These are phyloP conservation scores for Anoplophora glabripennis DNA, from an alignment of 1,140 invertebrate genomes.

Conservation along the genomic window DNA sequence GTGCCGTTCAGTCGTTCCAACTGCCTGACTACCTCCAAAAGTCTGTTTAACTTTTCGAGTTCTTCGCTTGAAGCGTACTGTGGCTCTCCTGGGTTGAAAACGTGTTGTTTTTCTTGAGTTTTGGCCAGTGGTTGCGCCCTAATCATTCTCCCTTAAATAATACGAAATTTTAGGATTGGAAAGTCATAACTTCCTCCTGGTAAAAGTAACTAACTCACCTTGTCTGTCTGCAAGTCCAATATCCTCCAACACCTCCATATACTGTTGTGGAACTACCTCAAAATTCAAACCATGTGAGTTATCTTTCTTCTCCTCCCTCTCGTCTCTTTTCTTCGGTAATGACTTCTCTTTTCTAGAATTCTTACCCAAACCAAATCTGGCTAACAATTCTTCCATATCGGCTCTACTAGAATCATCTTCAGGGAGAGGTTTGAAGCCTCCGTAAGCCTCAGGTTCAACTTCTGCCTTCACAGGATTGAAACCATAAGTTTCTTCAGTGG, in stretches of 20 bases:
- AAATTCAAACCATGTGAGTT: conserved; percentile 39
- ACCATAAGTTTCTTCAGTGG: conserved; percentile 4
- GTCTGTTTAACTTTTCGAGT: conserved; percentile 49
- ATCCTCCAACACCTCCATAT: conserved; percentile 54
- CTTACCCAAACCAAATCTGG: conserved; percentile 55
- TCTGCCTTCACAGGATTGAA: conserved; percentile 34
- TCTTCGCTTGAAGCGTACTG: conserved; percentile 46
- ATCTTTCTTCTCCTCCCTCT: conserved; percentile 9
- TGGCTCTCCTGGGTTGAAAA: conserved; percentile 38
- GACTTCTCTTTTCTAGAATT: conserved; percentile 27
- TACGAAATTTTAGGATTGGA: neutral
- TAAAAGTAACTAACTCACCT: neutral
- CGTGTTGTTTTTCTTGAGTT: conserved; percentile 30
- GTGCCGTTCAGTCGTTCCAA: conserved; percentile 50
- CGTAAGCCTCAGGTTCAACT: conserved; percentile 52
- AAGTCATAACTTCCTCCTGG: neutral
- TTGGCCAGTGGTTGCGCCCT: neutral
- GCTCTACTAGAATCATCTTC: conserved; percentile 48
- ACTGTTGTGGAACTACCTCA: conserved; percentile 52
- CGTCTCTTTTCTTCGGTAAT: neutral
- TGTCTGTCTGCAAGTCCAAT: conserved; percentile 48
- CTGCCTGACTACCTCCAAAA: conserved; percentile 45
- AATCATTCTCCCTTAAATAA: conserved; percentile 4
- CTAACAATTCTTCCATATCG: conserved; percentile 58
- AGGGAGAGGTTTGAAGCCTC: conserved; percentile 59